Percentiles rank a stretch among this genome's conserved stretches.
phyloP scores from a whole-genome alignment of 1,140 invertebrate species.

The Goniozus legneri region DNA sequence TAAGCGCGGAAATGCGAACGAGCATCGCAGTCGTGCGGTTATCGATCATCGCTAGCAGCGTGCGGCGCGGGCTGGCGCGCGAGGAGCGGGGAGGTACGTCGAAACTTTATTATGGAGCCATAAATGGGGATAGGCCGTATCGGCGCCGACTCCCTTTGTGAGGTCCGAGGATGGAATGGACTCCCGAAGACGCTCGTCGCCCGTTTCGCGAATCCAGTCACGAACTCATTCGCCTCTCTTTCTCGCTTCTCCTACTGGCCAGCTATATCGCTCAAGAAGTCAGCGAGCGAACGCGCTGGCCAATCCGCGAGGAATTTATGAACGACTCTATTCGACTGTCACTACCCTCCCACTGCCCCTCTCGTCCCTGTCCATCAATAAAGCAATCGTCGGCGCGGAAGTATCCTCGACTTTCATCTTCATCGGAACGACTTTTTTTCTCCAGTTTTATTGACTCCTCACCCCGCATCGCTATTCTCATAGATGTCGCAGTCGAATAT shows the following conservation, averaged over 20 bases:
- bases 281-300: neutral
- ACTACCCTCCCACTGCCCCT: neutral
- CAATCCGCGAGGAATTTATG: conserved; percentile 15
- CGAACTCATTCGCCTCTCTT: conserved; percentile 13
- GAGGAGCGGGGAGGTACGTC: neutral
- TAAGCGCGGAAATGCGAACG: neutral
- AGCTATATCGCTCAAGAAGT: neutral
- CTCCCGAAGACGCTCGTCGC: neutral
- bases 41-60: neutral
- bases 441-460: conserved; percentile 11
- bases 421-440: conserved; percentile 11
- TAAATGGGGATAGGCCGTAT: conserved; percentile 20
- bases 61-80: too few species aligned
- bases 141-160: conserved; percentile 13
- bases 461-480: too few species aligned
- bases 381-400: conserved; percentile 7
- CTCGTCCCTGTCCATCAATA: neutral
- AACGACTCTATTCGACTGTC: conserved; percentile 10
- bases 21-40: neutral
- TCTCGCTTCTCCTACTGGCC: neutral
- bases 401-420: too few species aligned
- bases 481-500: too few species aligned
- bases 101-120: conserved; percentile 23
- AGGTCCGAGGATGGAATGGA: neutral
- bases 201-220: conserved; percentile 16